Percentiles rank a stretch among this genome's conserved stretches.
Evolutionary conservation across 1,140 invertebrate genomes (phyloP).

Genomic region (Megalonaias nervosa): DNA sequence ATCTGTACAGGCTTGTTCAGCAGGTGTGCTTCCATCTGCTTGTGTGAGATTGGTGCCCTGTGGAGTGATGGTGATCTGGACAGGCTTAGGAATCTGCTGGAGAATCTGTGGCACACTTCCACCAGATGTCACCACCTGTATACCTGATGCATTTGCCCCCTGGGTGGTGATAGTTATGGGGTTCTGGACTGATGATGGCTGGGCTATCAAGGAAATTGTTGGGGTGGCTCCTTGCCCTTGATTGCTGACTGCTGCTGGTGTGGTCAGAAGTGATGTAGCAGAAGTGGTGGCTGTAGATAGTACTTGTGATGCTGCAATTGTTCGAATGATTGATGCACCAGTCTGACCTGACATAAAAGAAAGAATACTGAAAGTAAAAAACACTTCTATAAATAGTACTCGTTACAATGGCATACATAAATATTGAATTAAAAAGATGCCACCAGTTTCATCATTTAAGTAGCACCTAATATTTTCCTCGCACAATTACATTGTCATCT

Average conservation of each 20-base stretch:
- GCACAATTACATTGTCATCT: neutral
- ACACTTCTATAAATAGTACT: no score
- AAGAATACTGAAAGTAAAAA: no score
- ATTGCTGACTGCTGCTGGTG: slow-evolving; percentile 2
- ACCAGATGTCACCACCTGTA: slow-evolving; percentile 18
- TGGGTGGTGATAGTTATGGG: slow-evolving; percentile 51
- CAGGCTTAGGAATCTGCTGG: slow-evolving; percentile 39
- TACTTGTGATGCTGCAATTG: slow-evolving; percentile 44
- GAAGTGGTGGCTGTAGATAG: slow-evolving; percentile 28
- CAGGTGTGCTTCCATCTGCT: slow-evolving; percentile 29
- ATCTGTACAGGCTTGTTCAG: slow-evolving; percentile 38
- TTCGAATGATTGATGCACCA: slow-evolving; percentile 40
- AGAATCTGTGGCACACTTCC: neutral
- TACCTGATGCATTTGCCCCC: slow-evolving; percentile 35
- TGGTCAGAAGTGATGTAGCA: slow-evolving; percentile 43
- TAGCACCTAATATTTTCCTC: neutral
- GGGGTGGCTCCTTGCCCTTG: neutral
- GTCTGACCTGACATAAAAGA: slow-evolving; percentile 16
- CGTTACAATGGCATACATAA: neutral
- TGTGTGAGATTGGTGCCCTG: slow-evolving; percentile 29
- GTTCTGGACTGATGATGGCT: slow-evolving; percentile 48
- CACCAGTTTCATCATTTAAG: neutral
- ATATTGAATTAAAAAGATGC: neutral
- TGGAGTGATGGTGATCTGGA: slow-evolving; percentile 60
- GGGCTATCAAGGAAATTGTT: slow-evolving; percentile 61